Conservation (phyloP, 2,113 vertebrate genomes). For the Podarcis muralis region DNA sequence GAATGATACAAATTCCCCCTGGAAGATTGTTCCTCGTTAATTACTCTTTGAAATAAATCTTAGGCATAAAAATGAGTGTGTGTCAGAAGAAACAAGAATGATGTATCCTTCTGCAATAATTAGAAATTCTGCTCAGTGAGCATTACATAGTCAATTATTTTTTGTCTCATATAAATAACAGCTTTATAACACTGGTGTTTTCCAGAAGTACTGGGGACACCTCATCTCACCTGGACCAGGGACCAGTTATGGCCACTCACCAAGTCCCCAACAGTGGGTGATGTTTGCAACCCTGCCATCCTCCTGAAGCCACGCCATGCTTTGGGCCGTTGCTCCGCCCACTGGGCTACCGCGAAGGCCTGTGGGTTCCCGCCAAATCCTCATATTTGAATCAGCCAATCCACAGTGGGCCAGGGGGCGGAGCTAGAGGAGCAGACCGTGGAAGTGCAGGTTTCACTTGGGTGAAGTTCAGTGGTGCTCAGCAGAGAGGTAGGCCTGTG, state of each 20-base stretch:
- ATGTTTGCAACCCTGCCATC: too few relatives aligned
- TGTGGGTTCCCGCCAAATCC: too few relatives aligned
- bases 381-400: too few relatives aligned
- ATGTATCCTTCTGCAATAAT: conserved; percentile 62
- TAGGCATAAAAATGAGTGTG: conserved; percentile 56
- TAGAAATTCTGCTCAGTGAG: conserved; percentile 61
- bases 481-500: not conserved
- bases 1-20: conserved; percentile 59
- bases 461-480: not conserved
- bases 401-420: too few relatives aligned
- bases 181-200: conserved; percentile 35
- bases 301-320: too few relatives aligned
- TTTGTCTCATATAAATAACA: conserved; percentile 59
- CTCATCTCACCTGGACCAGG: too few relatives aligned
- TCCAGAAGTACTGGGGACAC: not conserved
- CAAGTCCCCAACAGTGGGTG: too few relatives aligned
- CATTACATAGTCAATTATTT: conserved; percentile 63
- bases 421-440: too few relatives aligned
- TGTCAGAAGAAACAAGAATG: conserved; percentile 51
- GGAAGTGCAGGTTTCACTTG: too few relatives aligned
- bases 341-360: too few relatives aligned
- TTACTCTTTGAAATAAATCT: conserved; percentile 63
- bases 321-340: too few relatives aligned
- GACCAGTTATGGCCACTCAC: too few relatives aligned
- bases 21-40: conserved; percentile 51